Percentiles rank a stretch among this genome's conserved stretches.
Evolutionary conservation across 1,140 invertebrate genomes (phyloP).

Genomic region (Drosophila bocqueti): DNA sequence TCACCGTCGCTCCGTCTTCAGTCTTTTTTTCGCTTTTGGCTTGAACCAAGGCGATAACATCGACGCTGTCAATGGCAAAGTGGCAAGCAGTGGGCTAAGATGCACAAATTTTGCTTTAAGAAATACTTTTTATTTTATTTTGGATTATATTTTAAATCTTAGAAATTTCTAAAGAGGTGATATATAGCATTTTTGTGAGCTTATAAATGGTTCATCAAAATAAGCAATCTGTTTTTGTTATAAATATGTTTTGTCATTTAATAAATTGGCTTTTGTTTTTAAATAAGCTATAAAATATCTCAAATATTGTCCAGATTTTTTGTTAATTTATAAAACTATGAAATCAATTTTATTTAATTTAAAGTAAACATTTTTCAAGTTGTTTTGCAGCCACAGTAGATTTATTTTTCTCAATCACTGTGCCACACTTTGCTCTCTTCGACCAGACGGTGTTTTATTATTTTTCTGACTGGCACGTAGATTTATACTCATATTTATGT

Average conservation of each 20-base stretch:
- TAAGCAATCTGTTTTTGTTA: too few relatives aligned
- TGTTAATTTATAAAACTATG: background rate
- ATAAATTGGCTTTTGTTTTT: background rate
- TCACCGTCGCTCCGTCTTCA: conserved; percentile 37
- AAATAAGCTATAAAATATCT: background rate
- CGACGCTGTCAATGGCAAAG: conserved; percentile 70
- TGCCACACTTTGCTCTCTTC: conserved; percentile 58
- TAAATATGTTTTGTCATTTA: background rate
- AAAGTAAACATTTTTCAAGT: background rate
- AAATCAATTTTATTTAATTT: background rate
- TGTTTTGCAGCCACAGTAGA: conserved; percentile 42
- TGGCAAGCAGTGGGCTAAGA: conserved; percentile 41
- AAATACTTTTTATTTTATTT: too few relatives aligned
- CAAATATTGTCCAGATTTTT: background rate
- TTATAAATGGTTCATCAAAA: background rate
- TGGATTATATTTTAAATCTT: too few relatives aligned
- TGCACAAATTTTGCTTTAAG: background rate
- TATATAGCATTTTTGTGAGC: background rate
- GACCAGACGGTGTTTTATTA: conserved; percentile 72
- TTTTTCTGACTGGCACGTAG: conserved; percentile 77
- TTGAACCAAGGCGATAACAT: conserved; percentile 75
- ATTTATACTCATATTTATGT: conserved; percentile 79
- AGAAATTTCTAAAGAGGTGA: too few relatives aligned
- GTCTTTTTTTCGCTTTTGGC: conserved; percentile 40
- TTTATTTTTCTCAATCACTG: conserved; percentile 14